These are phyloP conservation scores for Eira barbara DNA, from an alignment of 2,113 vertebrate genomes.

Conservation along the genomic window DNA sequence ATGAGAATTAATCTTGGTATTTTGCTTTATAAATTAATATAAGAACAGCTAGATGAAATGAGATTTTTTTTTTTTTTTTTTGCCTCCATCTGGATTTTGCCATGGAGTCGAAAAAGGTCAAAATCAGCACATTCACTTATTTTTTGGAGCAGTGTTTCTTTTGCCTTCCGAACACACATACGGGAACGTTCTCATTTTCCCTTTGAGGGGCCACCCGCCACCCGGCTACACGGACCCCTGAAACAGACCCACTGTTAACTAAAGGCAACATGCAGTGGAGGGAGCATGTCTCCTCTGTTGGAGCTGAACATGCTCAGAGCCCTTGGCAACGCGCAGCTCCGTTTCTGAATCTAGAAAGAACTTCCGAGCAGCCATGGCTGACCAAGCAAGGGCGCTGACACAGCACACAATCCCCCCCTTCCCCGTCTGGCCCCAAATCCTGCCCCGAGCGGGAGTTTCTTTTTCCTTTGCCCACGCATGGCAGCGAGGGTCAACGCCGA, in stretches of 20 bases:
- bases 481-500: no score
- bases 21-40: constrained; percentile 44
- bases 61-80: background rate
- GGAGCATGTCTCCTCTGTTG: fast-evolving
- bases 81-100: background rate
- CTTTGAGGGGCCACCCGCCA: background rate
- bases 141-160: background rate
- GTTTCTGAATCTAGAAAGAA: background rate
- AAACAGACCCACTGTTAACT: background rate
- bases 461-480: background rate
- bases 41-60: background rate
- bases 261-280: fast-evolving
- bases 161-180: background rate
- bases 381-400: fast-evolving
- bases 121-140: background rate
- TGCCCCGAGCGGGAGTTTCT: background rate
- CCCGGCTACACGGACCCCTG: background rate
- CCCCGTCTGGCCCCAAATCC: no score
- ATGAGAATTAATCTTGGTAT: constrained; percentile 16
- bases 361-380: background rate
- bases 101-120: background rate
- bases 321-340: fast-evolving
- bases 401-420: fast-evolving
- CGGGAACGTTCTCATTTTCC: fast-evolving
- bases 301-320: fast-evolving